Base-by-base conservation (phyloP, 1,140 invertebrate species). In the Drosophila mauritiana region DNA sequence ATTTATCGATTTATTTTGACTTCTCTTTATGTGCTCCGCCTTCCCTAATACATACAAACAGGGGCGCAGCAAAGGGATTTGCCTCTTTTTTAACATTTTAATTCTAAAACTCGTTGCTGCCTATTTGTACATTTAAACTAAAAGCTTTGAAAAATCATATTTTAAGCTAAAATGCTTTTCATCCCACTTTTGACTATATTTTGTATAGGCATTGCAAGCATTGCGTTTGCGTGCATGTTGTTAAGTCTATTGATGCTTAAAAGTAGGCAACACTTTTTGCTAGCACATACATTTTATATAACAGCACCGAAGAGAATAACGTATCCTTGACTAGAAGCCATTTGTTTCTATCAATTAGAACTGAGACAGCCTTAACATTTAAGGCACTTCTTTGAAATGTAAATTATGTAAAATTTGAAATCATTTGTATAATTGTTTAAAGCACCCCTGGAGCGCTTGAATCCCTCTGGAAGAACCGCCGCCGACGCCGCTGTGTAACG, bases 1-100 rank as follows among this genome's bases (percentile, higher is more conserved):
- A 90, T 78, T 73, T 89, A 89, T 89, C 85, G 84, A 90, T 89
- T 89, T 90, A 84, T 89, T 89, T 89, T 90, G 85, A 84, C 85
- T 89, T 90, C 73, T 64, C 68, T 78, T 78, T 78, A 73, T 78
- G 65, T 76, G 73, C 64, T 77, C 61, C 40, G 55, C 65, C 67
- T 61, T 62, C 59, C 58, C 64, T 68, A 78, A 70, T 63, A 83
- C 70, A 74, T 78, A 64, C 61, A 55, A 25, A 13, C 59, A 63
- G 39, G 20, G 59, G 54, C 59, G 59, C 39, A 42, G 5, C 31
- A 6, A 20, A 39, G 36, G 53, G 36, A 11, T 20, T 10, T 13
- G 10, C 17, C 20, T 3, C 11, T 49, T 49, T 17, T 10, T 11
- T 34, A 49, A 0, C 13, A 48, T 27, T 27, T 27, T 27, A 48